Base-by-base conservation (phyloP, 1,140 invertebrate species). In the Scaptomyza pallida region DNA sequence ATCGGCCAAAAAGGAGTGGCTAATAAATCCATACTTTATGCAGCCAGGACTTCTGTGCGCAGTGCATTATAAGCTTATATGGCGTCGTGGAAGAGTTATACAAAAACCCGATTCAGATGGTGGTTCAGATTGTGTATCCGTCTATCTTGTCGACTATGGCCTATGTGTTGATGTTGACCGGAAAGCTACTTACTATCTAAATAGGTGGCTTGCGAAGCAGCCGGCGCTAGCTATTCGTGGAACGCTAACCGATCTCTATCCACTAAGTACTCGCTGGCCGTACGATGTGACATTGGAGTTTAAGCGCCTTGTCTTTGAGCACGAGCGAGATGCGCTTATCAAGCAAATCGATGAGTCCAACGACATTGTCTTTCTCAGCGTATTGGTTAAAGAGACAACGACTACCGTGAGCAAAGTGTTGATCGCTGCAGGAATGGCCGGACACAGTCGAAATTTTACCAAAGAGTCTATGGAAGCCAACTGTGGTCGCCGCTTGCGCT, bases 91-190 rank as follows among this genome's bases (percentile, higher is more conserved):
- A 2, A 61, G 43, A 3, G 71, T 81, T 8, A 10, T 50, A 10
- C 2, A n/a, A 0, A 33, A 54, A 2, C 67, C 68, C 0, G 4
- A 6, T 13, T 0, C 10, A 0, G 3, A 2, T 1, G 12, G 5
- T 13, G 9, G n/a, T n/a, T n/a, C n/a, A n/a, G n/a, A 17, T 0
- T 0, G 2, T 0, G 44, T 82, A 0, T 16, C 51, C 1, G 10
- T 81, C 6, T 78, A 59, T 43, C 64, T 78, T 1, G 2, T 74
- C 3, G 78, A 81, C 33, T 78, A 44, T 55, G 78, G 73, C 5
- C 26, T 3, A 3, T n/a, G 8, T 9, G 30, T 4, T 5, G 6
- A 69, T 5, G 17, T 70, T 1, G 2, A 17, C 0, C 2, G 2
- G 1, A 9, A 13, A 2, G 2, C 82, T 0, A 3, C 82, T 1